Percentiles rank a stretch among this genome's conserved stretches.
phyloP scores from a whole-genome alignment of 2,113 vertebrate species.

The Uria aalge region DNA sequence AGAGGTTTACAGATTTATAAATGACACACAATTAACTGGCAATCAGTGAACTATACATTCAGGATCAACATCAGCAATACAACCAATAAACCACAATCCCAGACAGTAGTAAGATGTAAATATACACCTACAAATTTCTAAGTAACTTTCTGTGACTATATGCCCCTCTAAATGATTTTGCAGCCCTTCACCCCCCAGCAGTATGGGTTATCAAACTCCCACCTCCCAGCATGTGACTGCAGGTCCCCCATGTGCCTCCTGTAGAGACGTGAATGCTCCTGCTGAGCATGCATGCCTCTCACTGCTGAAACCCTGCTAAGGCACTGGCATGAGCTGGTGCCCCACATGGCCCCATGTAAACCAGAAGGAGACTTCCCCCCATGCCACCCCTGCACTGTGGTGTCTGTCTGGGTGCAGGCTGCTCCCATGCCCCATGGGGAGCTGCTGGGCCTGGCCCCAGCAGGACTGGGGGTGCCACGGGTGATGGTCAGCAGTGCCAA shows the following conservation, averaged over 20 bases:
- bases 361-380: background rate
- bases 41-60: background rate
- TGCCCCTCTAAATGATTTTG: background rate
- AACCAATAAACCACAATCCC: background rate
- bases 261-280: background rate
- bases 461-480: background rate
- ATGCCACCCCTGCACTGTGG: too few species aligned
- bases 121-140: background rate
- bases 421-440: too few species aligned
- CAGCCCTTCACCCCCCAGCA: background rate
- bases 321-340: background rate
- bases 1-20: background rate
- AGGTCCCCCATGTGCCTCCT: background rate
- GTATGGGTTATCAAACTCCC: background rate
- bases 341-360: background rate
- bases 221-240: background rate
- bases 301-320: accelerated
- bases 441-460: background rate
- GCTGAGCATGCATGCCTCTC: background rate
- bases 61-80: background rate
- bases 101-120: background rate
- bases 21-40: background rate
- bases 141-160: background rate
- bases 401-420: background rate
- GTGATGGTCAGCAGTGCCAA: background rate